These are phyloP conservation scores for Phyllotreta cruciferae DNA, from an alignment of 2,888 invertebrate species.

Conservation along the genomic window DNA sequence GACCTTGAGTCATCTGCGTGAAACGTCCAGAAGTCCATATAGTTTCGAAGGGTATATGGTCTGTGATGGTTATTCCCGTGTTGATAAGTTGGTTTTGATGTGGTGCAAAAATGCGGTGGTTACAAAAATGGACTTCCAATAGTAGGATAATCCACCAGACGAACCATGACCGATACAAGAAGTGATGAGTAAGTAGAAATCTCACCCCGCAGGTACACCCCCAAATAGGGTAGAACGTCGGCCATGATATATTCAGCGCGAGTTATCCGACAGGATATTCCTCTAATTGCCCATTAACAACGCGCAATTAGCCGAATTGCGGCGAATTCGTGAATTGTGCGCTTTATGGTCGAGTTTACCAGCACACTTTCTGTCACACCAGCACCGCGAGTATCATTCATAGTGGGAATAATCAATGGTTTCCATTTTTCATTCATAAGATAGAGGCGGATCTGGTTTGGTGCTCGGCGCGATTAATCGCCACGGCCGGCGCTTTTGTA, in stretches of 20 bases:
- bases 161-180: constrained; percentile 86
- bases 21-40: constrained; percentile 43
- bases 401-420: constrained; percentile 53
- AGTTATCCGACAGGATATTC: constrained; percentile 39
- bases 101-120: constrained; percentile 60
- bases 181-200: constrained; percentile 82
- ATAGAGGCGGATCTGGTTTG: constrained; percentile 46
- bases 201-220: constrained; percentile 41
- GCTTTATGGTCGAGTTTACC: constrained; percentile 37
- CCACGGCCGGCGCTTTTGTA: constrained; percentile 46
- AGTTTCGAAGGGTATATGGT: constrained; percentile 44
- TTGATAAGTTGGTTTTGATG: constrained; percentile 60
- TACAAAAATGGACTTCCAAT: constrained; percentile 71
- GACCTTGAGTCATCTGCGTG: constrained; percentile 31
- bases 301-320: constrained; percentile 40
- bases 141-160: constrained; percentile 84
- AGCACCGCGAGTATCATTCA: constrained; percentile 52
- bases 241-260: constrained; percentile 51
- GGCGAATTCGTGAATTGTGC: constrained; percentile 27
- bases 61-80: constrained; percentile 57
- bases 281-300: constrained; percentile 44
- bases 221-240: constrained; percentile 44
- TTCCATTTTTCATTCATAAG: constrained; percentile 51
- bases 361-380: constrained; percentile 43
- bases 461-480: constrained; percentile 38